These are phyloP conservation scores for Mustela lutreola DNA, from an alignment of 2,113 vertebrate genomes.

Conservation along the genomic window DNA sequence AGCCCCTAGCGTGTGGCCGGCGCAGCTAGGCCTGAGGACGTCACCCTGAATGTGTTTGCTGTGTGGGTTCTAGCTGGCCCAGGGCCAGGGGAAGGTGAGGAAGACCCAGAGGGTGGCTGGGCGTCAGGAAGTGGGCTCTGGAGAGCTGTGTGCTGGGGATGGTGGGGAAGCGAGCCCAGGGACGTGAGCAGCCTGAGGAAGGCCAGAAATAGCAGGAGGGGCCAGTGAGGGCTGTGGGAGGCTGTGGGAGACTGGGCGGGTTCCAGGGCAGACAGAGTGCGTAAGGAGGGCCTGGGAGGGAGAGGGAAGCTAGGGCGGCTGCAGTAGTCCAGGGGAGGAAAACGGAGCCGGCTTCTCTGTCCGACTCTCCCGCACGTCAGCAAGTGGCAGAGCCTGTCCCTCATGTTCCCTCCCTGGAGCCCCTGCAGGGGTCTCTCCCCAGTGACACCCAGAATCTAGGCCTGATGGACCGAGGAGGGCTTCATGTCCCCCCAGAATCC, in stretches of 20 bases:
- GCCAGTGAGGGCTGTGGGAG: not conserved
- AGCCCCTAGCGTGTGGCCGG: not conserved
- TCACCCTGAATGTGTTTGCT: too few species aligned
- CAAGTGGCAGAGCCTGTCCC: too few species aligned
- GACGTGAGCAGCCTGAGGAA: not conserved
- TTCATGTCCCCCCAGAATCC: not conserved
- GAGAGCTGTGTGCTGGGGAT: not conserved
- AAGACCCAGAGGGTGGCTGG: not conserved
- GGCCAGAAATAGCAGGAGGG: not conserved
- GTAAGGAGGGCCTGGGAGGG: not conserved
- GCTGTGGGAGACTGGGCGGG: not conserved
- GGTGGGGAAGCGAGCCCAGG: not conserved
- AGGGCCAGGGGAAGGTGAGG: not conserved
- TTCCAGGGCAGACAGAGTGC: not conserved
- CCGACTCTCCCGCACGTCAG: not conserved
- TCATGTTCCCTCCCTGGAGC: not conserved
- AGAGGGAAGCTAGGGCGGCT: accelerated
- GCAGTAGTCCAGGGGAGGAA: not conserved
- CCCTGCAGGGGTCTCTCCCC: not conserved
- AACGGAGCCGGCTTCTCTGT: accelerated
- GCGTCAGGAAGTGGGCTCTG: not conserved
- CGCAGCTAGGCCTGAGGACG: accelerated
- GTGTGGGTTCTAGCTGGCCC: not conserved
- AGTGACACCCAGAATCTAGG: not conserved
- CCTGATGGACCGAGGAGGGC: not conserved